A percentile compares a stretch with the other conserved stretches of the same genome.
Evolutionary conservation across 2,888 invertebrate genomes (phyloP).

Genomic region (Xestia xanthographa): DNA sequence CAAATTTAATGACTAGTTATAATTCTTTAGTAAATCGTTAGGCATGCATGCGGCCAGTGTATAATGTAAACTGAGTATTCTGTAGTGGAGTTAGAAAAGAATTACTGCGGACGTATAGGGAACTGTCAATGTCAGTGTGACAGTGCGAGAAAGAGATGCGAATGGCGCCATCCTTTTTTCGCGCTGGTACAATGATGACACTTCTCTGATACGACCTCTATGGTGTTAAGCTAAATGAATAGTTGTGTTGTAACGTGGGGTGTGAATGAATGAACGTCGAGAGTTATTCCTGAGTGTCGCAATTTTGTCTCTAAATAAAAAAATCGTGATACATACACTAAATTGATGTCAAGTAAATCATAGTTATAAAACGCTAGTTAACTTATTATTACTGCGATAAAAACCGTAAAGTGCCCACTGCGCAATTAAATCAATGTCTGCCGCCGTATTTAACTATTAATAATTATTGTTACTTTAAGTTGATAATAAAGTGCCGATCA

Average conservation of each 20-base stretch:
- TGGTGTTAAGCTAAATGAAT: conserved; percentile 40
- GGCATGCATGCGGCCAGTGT: conserved; percentile 59
- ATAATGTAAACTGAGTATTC: conserved; percentile 62
- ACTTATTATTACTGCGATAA: conserved; percentile 38
- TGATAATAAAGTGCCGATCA: conserved; percentile 56
- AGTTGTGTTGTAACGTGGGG: conserved; percentile 39
- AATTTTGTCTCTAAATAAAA: conserved; percentile 45
- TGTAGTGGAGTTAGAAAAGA: conserved; percentile 42
- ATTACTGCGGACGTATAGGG: conserved; percentile 19
- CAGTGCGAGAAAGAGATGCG: conserved; percentile 15
- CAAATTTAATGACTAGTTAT: conserved; percentile 62
- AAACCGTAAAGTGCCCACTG: conserved; percentile 62
- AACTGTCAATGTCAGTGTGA: conserved; percentile 3
- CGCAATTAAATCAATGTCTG: conserved; percentile 55
- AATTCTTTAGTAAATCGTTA: conserved; percentile 52
- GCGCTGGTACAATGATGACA: not conserved
- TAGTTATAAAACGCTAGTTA: conserved; percentile 61
- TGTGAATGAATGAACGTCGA: conserved; percentile 46
- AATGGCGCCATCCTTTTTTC: conserved; percentile 2
- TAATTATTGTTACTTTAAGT: conserved; percentile 50
- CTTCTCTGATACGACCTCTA: conserved; percentile 10
- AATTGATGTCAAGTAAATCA: conserved; percentile 49
- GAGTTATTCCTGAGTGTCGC: conserved; percentile 48
- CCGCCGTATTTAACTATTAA: conserved; percentile 46
- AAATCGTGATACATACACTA: conserved; percentile 58